Base-by-base conservation (phyloP, 2,113 vertebrate species). In the Asarcornis scutulata region DNA sequence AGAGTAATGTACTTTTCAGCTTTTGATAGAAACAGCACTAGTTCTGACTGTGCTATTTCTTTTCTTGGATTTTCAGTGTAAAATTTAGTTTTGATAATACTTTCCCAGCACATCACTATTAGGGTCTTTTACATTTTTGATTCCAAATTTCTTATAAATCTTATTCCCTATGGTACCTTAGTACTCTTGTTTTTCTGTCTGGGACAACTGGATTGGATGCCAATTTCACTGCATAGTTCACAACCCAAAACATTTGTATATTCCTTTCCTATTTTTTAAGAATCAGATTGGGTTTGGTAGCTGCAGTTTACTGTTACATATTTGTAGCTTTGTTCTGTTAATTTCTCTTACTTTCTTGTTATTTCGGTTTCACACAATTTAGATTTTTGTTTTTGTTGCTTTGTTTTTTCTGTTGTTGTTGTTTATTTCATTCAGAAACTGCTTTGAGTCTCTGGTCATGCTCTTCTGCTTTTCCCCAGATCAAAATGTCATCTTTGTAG, bases 91-190 rank as follows among this genome's bases (percentile, higher is more conserved):
- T 88, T 44, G 9, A 18, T 31, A 64, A 26, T 71, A 53, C 6
- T 48, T 80, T 66, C 11, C 29, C 40, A 77, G 1, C 7, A 55
- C 9, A n/a, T 9, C 6, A 32, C 6, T 75, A 5, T 44, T 68
- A 53, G 0, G 83, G 2, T 1, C 2, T 9, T 59, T 83, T 11
- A 63, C 27, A 75, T 38, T 27, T 83, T 83, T 64, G 1, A 58
- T 87, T 64, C 15, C 8, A 34, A 12, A 42, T 67, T 36, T 40
- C 7, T 74, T 55, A 4, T 55, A 58, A 59, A 82, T 78, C 4
- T 1, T 16, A 6, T 72, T 92, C 14, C 3, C 4, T 58, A 26
- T 0, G 0, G 14, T 17, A 48, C 3, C 4, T 59, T 55, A 50
- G 11, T 38, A 56, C 17, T 79, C 13, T 3, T 83, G 2, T 7